Evolutionary conservation across 2,888 invertebrate species (phyloP), one percentile per base, ranked within the genome.

Genomic region (Epinotia demarniana): DNA sequence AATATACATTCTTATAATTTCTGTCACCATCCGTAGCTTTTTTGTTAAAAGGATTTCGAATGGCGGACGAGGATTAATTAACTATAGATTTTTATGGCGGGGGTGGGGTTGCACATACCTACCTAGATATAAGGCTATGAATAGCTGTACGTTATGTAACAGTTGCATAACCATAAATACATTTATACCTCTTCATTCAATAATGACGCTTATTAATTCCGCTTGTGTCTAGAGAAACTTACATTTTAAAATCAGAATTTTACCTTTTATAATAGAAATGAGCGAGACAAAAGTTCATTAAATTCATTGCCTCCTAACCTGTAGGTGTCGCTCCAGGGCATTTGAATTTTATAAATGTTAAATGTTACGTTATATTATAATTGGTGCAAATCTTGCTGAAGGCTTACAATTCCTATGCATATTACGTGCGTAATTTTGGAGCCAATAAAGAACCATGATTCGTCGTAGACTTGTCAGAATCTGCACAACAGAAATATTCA

Each of bases 91-190:
- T 73, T 73, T 27, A 9, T 4, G 27, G 6, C n/a, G 23, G 67
- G 73, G 61, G 16, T 68, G 74, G 63, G 74, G 69, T 62, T 63
- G 76, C 53, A 49, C 77, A 66, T 77, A n/a, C 8, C 16, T 53
- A 53, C 53, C n/a, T 53, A 53, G 72, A 74, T 77, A 75, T 79
- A 71, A 78, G 78, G 73, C 62, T 80, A 81, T 80, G 74, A 66
- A 46, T 76, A 71, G 78, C 73, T 78, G 79, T 78, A 73, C 76
- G 78, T 74, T 77, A 78, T 77, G 77, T 78, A 77, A 79, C 67
- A 62, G 70, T 77, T 72, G 33, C 46, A 55, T 62, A 19, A 46
- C 12, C 23, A 60, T 55, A 19, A 12, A 67, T 67, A 53, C 11
- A 12, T 66, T 19, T 55, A 55, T 55, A 33, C 18, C 39, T 18